Percentiles rank a stretch among this genome's conserved stretches.
These are phyloP conservation scores for Mythimna vitellina DNA, from an alignment of 2,888 invertebrate species.

Conservation along the genomic window DNA sequence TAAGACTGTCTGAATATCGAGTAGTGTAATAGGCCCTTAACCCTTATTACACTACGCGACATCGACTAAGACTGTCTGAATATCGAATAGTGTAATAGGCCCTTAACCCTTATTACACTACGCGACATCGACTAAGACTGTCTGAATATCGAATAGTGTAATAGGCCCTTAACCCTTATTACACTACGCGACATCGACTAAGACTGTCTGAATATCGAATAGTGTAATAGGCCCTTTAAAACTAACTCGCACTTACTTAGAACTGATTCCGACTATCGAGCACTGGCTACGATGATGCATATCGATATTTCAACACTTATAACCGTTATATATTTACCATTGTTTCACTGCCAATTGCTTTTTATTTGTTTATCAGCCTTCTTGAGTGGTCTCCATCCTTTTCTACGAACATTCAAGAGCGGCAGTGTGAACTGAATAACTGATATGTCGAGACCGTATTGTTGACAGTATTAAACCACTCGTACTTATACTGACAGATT, in stretches of 20 bases:
- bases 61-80: too few species aligned
- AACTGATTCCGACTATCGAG: not conserved
- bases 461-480: constrained; percentile 10
- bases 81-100: too few species aligned
- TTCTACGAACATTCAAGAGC: constrained; percentile 34
- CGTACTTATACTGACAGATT: constrained; percentile 21
- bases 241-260: not conserved
- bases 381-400: constrained; percentile 13
- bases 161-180: too few species aligned
- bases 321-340: not conserved
- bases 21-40: too few species aligned
- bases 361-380: constrained; percentile 28
- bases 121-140: too few species aligned
- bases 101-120: too few species aligned
- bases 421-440: not conserved
- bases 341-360: constrained; percentile 30
- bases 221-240: too few species aligned
- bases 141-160: too few species aligned
- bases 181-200: too few species aligned
- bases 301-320: not conserved
- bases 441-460: not conserved
- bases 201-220: too few species aligned
- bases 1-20: too few species aligned
- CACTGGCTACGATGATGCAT: not conserved
- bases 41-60: too few species aligned